These are phyloP conservation scores for Dasypolia templi DNA, from an alignment of 2,888 invertebrate genomes.

Conservation along the genomic window DNA sequence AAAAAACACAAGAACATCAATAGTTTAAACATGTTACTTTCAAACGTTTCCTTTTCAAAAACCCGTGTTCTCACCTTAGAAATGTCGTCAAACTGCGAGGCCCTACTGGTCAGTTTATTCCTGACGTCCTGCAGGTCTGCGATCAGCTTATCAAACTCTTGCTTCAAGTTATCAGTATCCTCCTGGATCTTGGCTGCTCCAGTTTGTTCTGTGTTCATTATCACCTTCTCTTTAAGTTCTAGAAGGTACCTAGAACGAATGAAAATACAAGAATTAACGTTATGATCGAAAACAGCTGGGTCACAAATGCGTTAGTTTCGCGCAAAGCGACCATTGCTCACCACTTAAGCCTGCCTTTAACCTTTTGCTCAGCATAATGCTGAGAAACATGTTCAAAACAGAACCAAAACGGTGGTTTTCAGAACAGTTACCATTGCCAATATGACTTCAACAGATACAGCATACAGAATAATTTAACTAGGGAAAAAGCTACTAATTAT, in stretches of 20 bases:
- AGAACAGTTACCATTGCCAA: too few relatives aligned
- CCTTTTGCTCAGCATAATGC: background rate
- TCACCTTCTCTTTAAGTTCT: constrained; percentile 97
- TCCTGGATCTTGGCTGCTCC: constrained; percentile 97
- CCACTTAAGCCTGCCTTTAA: too few relatives aligned
- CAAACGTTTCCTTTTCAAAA: background rate
- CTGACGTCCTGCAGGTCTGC: constrained; percentile 95
- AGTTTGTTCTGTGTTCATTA: constrained; percentile 97
- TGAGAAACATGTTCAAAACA: background rate
- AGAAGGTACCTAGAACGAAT: constrained; percentile 87
- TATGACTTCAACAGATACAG: background rate
- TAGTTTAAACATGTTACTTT: background rate
- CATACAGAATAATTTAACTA: background rate
- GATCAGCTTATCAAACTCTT: constrained; percentile 97
- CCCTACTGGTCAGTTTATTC: constrained; percentile 93
- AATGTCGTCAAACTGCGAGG: constrained; percentile 96
- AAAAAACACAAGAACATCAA: too few relatives aligned
- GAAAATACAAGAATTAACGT: background rate
- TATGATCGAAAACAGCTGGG: background rate
- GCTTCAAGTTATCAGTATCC: constrained; percentile 96
- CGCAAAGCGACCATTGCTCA: background rate
- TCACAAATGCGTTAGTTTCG: background rate
- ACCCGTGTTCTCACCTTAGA: constrained; percentile 90
- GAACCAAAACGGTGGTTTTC: background rate
- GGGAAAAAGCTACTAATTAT: too few relatives aligned